Evolutionary conservation across 2,888 invertebrate species (phyloP), one percentile per base, ranked within the genome.

Genomic region (Drosophila falleni): DNA sequence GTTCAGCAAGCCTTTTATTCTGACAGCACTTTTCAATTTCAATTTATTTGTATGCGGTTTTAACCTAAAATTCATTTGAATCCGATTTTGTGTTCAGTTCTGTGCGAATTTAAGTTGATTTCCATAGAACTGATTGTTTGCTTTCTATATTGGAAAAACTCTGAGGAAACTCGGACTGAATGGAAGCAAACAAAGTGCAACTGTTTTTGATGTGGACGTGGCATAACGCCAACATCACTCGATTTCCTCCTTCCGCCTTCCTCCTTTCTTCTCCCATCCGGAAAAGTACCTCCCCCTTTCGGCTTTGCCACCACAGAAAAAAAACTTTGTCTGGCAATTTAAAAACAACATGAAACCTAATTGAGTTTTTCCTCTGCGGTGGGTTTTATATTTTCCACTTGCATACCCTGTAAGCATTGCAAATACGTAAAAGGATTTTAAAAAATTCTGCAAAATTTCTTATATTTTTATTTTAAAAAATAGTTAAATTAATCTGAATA

Each of bases 321-420:
- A 42, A 66, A 79, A 67, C 71, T 59, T 79, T 74, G 58, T 61
- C 49, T n/a, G 71, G 50, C 66, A 74, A 58, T 79, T 71, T 46
- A 49, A 67, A 61, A 67, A 61, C 42, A 71, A 62, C 49, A 62
- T 62, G 63, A 59, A 71, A 54, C 59, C 62, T 71, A 79, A 79
- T 79, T 75, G 79, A 58, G 51, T 74, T 75, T 77, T 64, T 55
- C 13, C 58, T 41, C 53, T 58, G 64, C 31, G 56, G 53, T 26
- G 1, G 9, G 35, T 19, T 60, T 49, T 53, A 23, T 65, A 33
- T 56, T 46, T 46, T 56, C 56, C 46, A 56, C 29, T 56, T 35
- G 37, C 4, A 55, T 55, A 55, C 42, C 55, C 55, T 33, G 42
- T 44, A 23, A 10, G 8, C 23, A 15, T n/a, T n/a, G 10, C 5